A percentile compares a stretch with the other conserved stretches of the same genome.
Conservation (phyloP, 2,797 vertebrate genomes). For the Myiothlypis coronata region DNA sequence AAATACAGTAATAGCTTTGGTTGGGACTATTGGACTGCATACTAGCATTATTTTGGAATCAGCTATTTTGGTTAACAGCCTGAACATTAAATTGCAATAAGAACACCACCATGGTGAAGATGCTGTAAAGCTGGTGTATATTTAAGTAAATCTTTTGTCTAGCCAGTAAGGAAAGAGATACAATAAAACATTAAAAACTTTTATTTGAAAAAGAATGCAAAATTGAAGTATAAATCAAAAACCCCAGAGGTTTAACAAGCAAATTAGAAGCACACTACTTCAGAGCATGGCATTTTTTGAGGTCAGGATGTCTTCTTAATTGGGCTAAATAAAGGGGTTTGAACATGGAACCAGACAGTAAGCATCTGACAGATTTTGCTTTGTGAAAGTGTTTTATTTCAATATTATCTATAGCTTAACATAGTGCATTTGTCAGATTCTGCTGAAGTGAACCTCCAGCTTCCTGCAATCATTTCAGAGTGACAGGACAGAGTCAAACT, state of each 20-base stretch:
- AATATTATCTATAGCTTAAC: not conserved
- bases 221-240: not conserved
- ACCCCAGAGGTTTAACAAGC: not conserved
- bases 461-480: not conserved
- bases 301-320: not conserved
- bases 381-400: not conserved
- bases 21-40: not conserved
- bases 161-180: not conserved
- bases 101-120: not conserved
- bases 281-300: not conserved
- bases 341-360: not conserved
- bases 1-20: not conserved
- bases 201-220: not conserved
- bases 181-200: not conserved
- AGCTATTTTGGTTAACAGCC: not conserved
- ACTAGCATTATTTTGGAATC: not conserved
- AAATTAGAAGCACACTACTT: not conserved
- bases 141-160: not conserved
- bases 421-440: not conserved
- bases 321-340: not conserved
- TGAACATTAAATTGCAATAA: not conserved
- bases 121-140: not conserved
- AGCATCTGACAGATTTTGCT: not conserved
- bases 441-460: not conserved
- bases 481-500: not conserved